Evolutionary conservation across 2,888 invertebrate species (phyloP), one percentile per base, ranked within the genome.

Genomic region (Perizoma flavofasciatum): DNA sequence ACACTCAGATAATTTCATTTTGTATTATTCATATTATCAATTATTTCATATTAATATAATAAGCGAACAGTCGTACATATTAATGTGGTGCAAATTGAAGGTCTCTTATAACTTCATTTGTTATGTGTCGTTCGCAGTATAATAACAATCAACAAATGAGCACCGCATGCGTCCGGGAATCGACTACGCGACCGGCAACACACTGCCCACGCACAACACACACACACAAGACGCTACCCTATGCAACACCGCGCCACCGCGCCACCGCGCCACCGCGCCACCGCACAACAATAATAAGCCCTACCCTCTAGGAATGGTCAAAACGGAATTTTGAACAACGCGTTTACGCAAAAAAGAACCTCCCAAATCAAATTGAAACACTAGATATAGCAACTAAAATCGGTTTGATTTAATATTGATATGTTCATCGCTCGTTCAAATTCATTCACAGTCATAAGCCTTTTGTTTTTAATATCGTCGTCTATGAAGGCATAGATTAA

Each of bases 301-400:
- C 67, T 64, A 58, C 61, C 63, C 62, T 65, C 69, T 61, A 68
- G 66, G 70, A 72, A 77, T 69, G 66, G 65, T 68, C 68, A 63
- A 77, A 77, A 76, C 75, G 85, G 86, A 88, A 89, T 86, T 88
- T 87, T 87, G 88, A 89, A 89, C 86, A 88, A 88, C 82, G 84
- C 84, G 67, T 75, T 68, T 79, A 85, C 87, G 89, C 88, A 82
- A 86, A 89, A 89, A 88, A 89, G 89, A 89, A 89, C 89, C 89
- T 88, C 89, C 79, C 71, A 77, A n/a, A 69, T 68, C 70, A 67
- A 77, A 68, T 68, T 53, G 71, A 72, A 72, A 72, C 67, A 68
- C 62, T 70, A 69, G 71, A 67, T 66, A 71, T 72, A 73, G 76
- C 77, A 79, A 83, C 74, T 72, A 69, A 82, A 77, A 69, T 78